Base-by-base conservation (phyloP, 1,140 invertebrate species). In the Phenacoccus solenopsis region DNA sequence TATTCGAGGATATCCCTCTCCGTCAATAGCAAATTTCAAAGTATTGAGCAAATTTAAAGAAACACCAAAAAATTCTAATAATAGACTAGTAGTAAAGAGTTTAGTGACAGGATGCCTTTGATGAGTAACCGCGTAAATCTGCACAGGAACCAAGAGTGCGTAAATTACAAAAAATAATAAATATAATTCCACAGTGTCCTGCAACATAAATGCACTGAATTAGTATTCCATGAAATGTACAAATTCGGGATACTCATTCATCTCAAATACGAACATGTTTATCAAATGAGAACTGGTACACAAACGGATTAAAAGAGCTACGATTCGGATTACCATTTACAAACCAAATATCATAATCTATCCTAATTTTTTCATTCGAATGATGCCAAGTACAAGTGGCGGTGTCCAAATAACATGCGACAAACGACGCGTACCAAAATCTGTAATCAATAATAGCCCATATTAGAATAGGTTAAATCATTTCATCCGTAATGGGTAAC, bases 231-330 rank as follows among this genome's bases (percentile, higher is more conserved):
- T n/a, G n/a, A 32, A 72, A 71, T 61, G 20, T 70, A 10, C 28
- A 59, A n/a, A n/a, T n/a, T n/a, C n/a, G n/a, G n/a, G n/a, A n/a
- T n/a, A n/a, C n/a, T n/a, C n/a, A n/a, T n/a, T n/a, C n/a, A n/a
- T n/a, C n/a, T n/a, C n/a, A n/a, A n/a, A 49, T 16, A 69, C 68
- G 72, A 74, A 83, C 83, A 78, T 96, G 93, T 78, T 88, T 85
- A 78, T 98, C 95, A 81, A 96, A 98, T 1, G 94, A 97, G 79
- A 97, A 98, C 78, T 98, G 94, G 81, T 94, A 95, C 71, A 92
- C 87, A 74, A 98, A 85, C 70, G 89, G 89, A 79, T 93, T 95
- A 72, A 88, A 88, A 24, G 86, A 84, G 70, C 88, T 90, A 71
- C 84, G 82, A 75, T 93, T 91, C 0, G 96, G 95, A 80, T 94